Evolutionary conservation across 64 coral and sea anemone species (phyloP).

Genomic region (Porites lutea): DNA sequence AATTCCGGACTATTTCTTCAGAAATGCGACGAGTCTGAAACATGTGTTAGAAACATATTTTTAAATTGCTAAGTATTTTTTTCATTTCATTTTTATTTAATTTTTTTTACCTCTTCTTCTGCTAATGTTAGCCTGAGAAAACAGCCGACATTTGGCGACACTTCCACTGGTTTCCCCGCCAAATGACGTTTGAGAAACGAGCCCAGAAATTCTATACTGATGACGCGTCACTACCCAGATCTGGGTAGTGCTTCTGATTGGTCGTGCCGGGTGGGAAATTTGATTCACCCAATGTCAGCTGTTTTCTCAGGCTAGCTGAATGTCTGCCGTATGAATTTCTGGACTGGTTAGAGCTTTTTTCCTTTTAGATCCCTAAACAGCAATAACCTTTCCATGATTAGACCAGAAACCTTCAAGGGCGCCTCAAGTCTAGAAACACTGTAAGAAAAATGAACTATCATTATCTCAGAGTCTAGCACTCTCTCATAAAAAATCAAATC

Average conservation of each 20-base stretch:
- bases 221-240: too few species aligned
- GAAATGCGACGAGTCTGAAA: slow-evolving; percentile 24
- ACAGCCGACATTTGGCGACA: too few species aligned
- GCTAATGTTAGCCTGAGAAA: too few species aligned
- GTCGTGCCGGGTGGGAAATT: too few species aligned
- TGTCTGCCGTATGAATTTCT: neutral
- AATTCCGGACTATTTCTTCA: slow-evolving; percentile 40
- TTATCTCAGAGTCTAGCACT: neutral
- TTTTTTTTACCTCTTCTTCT: neutral
- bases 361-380: slow-evolving; percentile 36
- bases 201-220: too few species aligned
- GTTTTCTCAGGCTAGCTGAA: too few species aligned
- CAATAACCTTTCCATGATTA: slow-evolving; percentile 47
- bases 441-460: neutral
- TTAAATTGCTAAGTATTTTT: neutral
- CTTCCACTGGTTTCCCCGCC: too few species aligned
- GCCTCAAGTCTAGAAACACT: slow-evolving; percentile 39
- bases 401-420: slow-evolving; percentile 17
- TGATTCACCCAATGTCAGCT: too few species aligned
- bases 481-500: neutral
- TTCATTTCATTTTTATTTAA: neutral
- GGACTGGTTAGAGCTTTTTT: neutral
- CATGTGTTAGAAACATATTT: slow-evolving; percentile 42
- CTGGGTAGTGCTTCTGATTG: too few species aligned
- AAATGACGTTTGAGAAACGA: too few species aligned